phyloP scores from a whole-genome alignment of 2,888 invertebrate genomes.

The Cylloceria caligata region DNA sequence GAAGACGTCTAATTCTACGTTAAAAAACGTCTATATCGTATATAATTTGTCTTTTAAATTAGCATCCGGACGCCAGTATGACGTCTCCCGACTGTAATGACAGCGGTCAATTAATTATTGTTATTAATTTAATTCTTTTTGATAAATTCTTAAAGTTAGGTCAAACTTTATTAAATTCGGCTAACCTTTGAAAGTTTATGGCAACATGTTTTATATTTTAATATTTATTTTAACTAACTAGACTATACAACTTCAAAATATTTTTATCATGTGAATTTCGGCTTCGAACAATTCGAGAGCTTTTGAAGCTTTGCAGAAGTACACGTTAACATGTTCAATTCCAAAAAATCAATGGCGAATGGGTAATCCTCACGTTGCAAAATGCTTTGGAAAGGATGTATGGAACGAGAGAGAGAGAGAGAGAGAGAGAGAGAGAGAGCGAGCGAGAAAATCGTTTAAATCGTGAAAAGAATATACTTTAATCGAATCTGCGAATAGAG shows the following conservation, averaged over 20 bases:
- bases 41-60: no score
- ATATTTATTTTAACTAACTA: neutral
- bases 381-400: slow-evolving; percentile 8
- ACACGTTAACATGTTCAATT: neutral
- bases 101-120: no score
- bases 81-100: no score
- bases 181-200: neutral
- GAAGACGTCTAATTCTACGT: no score
- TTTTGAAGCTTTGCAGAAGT: neutral
- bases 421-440: no score
- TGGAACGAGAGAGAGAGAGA: no score
- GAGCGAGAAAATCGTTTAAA: neutral
- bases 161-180: neutral
- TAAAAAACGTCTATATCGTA: no score
- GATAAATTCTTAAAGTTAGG: neutral
- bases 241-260: neutral
- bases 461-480: slow-evolving; percentile 1
- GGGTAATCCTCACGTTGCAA: neutral
- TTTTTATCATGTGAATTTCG: slow-evolving; percentile 1
- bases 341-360: neutral
- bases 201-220: neutral
- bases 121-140: no score
- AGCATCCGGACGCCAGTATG: no score
- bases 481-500: neutral
- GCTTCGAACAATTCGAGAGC: neutral